Evolutionary conservation across 2,888 invertebrate species (phyloP).

Genomic region (Disparrhopalites patrizii): DNA sequence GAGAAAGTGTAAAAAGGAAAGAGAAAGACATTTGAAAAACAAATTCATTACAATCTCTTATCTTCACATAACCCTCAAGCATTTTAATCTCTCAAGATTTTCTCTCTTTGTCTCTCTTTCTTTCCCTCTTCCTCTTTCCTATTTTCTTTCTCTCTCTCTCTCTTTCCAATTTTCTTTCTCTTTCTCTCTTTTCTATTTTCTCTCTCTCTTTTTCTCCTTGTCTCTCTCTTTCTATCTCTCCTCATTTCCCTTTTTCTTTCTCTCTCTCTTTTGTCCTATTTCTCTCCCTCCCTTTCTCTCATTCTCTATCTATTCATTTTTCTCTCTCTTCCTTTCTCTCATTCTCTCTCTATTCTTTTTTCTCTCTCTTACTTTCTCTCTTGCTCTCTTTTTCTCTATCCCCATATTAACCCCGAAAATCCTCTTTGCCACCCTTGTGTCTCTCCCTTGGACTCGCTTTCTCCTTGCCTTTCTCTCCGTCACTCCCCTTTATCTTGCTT

Average conservation of each 20-base stretch:
- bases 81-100: too few species aligned
- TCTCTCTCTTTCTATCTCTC: neutral
- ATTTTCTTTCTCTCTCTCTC: neutral
- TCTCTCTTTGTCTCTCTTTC: too few species aligned
- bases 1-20: too few species aligned
- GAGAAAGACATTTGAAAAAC: too few species aligned
- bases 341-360: neutral
- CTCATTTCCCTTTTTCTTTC: neutral
- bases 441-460: conserved; percentile 14
- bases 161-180: neutral
- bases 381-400: neutral
- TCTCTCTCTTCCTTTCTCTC: neutral
- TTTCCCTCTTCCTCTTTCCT: too few species aligned
- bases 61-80: too few species aligned
- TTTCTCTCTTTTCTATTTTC: neutral
- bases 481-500: neutral
- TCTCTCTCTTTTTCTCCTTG: conserved; percentile 19
- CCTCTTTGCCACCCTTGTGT: conserved; percentile 19
- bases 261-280: neutral
- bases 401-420: neutral
- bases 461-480: neutral
- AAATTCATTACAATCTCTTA: too few species aligned
- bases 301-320: neutral
- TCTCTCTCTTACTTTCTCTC: conserved; percentile 1
- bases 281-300: conserved; percentile 10